Evolutionary conservation across 2,113 vertebrate species (phyloP).

Genomic region (Capreolus pygargus): DNA sequence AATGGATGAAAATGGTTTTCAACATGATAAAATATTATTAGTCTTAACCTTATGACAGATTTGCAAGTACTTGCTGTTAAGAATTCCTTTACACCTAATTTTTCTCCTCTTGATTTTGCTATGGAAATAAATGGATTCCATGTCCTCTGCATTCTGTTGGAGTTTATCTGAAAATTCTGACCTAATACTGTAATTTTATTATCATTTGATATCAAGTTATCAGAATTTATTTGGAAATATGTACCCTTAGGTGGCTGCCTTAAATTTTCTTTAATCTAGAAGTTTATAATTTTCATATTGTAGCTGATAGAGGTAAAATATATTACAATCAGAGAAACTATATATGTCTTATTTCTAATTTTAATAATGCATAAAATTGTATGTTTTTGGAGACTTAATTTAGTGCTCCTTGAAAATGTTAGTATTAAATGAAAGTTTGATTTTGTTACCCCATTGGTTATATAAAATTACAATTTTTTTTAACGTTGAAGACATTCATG

Average conservation of each 20-base stretch:
- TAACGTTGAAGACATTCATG: slow-evolving; percentile 67
- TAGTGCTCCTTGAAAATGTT: slow-evolving; percentile 9
- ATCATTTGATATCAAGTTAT: background rate
- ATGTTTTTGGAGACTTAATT: slow-evolving; percentile 14
- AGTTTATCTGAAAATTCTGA: slow-evolving; percentile 1
- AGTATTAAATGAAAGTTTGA: slow-evolving; percentile 52
- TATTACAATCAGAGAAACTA: background rate
- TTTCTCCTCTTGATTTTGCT: background rate
- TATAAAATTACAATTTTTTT: slow-evolving; percentile 26
- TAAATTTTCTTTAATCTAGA: background rate
- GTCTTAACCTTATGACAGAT: background rate
- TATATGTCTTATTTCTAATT: slow-evolving; percentile 22
- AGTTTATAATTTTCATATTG: background rate
- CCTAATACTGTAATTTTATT: background rate
- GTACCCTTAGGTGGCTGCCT: background rate
- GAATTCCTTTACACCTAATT: background rate
- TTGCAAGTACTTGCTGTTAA: background rate
- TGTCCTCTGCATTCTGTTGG: background rate
- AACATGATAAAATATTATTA: background rate
- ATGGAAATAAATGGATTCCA: background rate
- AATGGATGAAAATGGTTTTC: slow-evolving; percentile 32
- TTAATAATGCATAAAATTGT: slow-evolving; percentile 24
- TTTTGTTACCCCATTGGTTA: slow-evolving; percentile 58
- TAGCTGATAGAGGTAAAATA: background rate
- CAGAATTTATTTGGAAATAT: background rate